phyloP scores from a whole-genome alignment of 1,140 invertebrate genomes.

The Sycobia sp. region DNA sequence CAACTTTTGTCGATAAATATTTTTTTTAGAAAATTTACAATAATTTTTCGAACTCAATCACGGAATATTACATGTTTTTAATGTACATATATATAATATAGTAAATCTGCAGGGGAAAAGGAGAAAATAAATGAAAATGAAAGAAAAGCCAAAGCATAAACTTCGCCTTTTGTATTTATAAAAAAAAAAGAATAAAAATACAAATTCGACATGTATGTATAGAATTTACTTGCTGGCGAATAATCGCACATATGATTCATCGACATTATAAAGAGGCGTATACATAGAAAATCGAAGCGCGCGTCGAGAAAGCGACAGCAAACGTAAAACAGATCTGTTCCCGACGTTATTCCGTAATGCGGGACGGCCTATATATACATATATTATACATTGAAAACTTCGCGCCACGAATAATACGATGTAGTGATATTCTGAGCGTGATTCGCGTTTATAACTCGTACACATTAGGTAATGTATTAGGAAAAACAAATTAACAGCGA shows the following conservation, averaged over 20 bases:
- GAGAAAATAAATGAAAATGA: neutral
- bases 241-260: neutral
- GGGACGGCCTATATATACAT: neutral
- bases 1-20: conserved; percentile 20
- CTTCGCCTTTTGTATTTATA: neutral
- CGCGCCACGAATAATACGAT: neutral
- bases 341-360: neutral
- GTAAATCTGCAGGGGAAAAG: too few species aligned
- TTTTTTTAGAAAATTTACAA: conserved; percentile 29
- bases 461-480: too few species aligned
- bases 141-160: conserved; percentile 6
- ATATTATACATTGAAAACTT: neutral
- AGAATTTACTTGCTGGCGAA: neutral
- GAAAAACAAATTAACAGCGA: neutral
- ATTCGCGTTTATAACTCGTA: neutral
- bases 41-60: conserved; percentile 13
- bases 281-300: neutral
- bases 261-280: neutral
- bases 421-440: conserved; percentile 10
- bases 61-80: neutral
- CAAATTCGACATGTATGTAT: neutral
- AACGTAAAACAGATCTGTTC: conserved; percentile 2
- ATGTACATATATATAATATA: neutral
- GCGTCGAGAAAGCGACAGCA: conserved; percentile 7
- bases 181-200: neutral